Evolutionary conservation across 2,888 invertebrate genomes (phyloP), one percentile per base, ranked within the genome.

Genomic region (Cheilosia scutellata): DNA sequence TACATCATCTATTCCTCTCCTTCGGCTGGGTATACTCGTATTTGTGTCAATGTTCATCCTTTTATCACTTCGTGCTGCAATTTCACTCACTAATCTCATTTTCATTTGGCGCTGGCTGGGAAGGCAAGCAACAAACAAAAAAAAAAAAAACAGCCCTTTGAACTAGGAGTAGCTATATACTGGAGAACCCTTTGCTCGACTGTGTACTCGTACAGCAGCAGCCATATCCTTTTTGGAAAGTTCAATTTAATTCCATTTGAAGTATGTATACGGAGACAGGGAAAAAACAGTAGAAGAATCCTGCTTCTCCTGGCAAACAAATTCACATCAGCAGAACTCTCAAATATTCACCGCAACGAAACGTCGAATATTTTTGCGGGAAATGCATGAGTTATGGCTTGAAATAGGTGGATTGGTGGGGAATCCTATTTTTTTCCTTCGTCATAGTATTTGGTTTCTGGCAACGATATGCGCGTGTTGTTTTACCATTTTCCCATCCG

Each of bases 301-400:
- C 37, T 66, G 6, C 29, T 20, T 1, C 47, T 20, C 4, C 11
- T 7, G 37, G 37, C 37, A 37, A 37, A 37, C 37, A 37, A 40
- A 55, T 62, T 44, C 60, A 44, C 25, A 63, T 37, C 37, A 37
- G 33, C 37, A 37, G 33, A 33, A 72, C 57, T 72, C 72, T 72
- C 51, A 60, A 79, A 66, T 79, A 65, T 74, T 29, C 11, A 60
- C 72, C 65, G 47, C 65, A 66, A 70, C 65, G 58, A n/a, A 79
- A 65, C 58, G 13, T 72, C 40, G 13, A 57, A 72, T 51, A 79
- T 72, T 63, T 33, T 49, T 11, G 13, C 37, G 37, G 37, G 37
- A 16, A 65, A 72, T 65, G 65, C 42, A 79, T 37, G 60, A 74
- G 79, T 79, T 79, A 66, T 79, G 79, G 29, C 55, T 13, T 68